These are phyloP conservation scores for Acipenser transmontanus DNA, from an alignment of 2,797 vertebrate genomes.

Conservation along the genomic window DNA sequence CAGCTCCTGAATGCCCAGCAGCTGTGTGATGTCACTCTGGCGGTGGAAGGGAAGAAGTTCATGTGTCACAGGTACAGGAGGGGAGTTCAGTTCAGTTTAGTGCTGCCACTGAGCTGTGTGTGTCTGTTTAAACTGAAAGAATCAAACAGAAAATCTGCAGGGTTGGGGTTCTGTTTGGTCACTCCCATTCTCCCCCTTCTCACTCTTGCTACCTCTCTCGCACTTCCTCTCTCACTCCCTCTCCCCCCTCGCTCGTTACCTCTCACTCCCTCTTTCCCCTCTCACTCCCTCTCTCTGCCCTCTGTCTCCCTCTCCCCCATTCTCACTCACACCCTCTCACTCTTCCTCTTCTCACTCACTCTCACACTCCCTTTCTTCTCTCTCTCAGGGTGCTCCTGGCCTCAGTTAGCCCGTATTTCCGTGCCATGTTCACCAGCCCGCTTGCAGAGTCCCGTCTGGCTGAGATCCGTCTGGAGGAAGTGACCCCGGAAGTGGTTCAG, in stretches of 20 bases:
- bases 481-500: constrained; percentile 67
- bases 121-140: not conserved
- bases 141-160: not conserved
- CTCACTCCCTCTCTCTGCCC: not conserved
- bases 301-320: not conserved
- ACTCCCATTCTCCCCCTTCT: not conserved
- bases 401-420: constrained; percentile 72
- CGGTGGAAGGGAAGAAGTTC: constrained; percentile 70
- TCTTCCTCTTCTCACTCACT: not conserved
- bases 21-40: constrained; percentile 69
- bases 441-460: constrained; percentile 69
- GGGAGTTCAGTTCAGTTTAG: not conserved
- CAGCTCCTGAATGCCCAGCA: constrained; percentile 69
- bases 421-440: constrained; percentile 74
- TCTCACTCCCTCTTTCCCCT: not conserved
- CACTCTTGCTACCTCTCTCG: not conserved
- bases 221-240: not conserved
- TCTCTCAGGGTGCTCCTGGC: constrained; percentile 56
- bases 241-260: not conserved
- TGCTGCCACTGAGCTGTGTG: not conserved
- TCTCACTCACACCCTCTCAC: not conserved
- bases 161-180: not conserved
- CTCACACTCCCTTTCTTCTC: not conserved
- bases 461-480: constrained; percentile 70
- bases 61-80: constrained; percentile 68